Evolutionary conservation across 2,888 invertebrate genomes (phyloP).

Genomic region (Geophilus truncorum): DNA sequence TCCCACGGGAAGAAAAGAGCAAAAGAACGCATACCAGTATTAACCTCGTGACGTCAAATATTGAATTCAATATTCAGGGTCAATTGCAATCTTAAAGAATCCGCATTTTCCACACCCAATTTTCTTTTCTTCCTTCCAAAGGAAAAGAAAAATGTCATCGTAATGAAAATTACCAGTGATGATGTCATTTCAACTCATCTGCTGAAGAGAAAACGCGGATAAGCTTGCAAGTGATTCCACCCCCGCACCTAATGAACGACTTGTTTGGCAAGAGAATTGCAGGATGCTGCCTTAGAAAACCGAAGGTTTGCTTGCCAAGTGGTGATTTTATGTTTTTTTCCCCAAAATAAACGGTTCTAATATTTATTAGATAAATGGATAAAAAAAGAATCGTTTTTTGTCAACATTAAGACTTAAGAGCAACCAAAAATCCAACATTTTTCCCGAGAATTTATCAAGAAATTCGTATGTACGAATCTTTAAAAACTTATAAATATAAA

Average conservation of each 20-base stretch:
- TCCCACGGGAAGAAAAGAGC: conserved; percentile 8
- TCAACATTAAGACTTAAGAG: no score
- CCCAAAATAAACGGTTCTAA: neutral
- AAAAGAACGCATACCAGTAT: neutral
- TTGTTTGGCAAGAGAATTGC: conserved; percentile 2
- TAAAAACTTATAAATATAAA: no score
- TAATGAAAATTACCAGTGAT: neutral
- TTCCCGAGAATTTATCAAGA: neutral
- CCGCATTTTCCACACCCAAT: no score
- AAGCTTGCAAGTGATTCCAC: conserved; percentile 2
- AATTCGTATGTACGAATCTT: no score
- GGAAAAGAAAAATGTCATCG: neutral
- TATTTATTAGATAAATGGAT: neutral
- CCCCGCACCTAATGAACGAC: conserved; percentile 21
- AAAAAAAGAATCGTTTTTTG: neutral
- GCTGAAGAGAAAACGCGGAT: neutral
- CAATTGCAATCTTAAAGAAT: neutral
- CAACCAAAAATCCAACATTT: neutral
- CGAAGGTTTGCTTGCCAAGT: neutral
- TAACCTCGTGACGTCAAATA: neutral
- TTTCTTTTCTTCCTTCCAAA: no score
- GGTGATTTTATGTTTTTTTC: neutral
- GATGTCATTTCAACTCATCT: neutral
- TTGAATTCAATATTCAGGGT: neutral
- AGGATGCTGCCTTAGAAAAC: neutral